Evolutionary conservation across 2,113 vertebrate species (phyloP).

Genomic region (Rhinogobius similis): DNA sequence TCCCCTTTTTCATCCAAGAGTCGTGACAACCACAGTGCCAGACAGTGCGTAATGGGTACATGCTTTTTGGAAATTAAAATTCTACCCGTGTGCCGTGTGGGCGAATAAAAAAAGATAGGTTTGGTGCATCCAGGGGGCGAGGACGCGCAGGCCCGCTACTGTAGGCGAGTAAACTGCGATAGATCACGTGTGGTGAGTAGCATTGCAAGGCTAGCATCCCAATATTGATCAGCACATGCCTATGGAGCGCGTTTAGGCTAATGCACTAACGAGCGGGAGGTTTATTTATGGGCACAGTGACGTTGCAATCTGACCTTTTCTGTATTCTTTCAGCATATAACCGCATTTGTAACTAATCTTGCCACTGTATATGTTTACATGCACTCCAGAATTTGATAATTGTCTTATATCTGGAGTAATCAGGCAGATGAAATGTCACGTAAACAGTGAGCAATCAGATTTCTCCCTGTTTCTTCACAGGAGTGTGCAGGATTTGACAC

Average conservation of each 20-base stretch:
- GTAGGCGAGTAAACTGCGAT: background rate
- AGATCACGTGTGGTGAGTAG: slow-evolving; percentile 4
- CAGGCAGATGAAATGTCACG: too few relatives aligned
- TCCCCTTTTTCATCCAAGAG: too few relatives aligned
- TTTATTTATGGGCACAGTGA: too few relatives aligned
- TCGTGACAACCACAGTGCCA: background rate
- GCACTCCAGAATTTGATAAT: too few relatives aligned
- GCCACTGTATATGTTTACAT: background rate
- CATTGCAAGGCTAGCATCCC: background rate
- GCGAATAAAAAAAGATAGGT: background rate
- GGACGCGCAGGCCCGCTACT: background rate
- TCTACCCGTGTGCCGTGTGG: background rate
- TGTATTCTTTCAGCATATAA: background rate
- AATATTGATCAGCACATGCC: slow-evolving; percentile 1
- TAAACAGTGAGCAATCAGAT: too few relatives aligned
- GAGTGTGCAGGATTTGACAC: too few relatives aligned
- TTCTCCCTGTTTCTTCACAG: too few relatives aligned
- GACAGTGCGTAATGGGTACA: background rate
- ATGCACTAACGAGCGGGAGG: background rate
- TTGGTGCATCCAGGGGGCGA: slow-evolving; percentile 28
- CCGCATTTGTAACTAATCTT: slow-evolving; percentile 26
- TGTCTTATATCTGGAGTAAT: too few relatives aligned
- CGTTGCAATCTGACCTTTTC: background rate
- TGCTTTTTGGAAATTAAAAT: background rate
- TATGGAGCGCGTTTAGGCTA: background rate